Evolutionary conservation across 2,113 vertebrate genomes (phyloP).

Genomic region (Ornithorhynchus anatinus): DNA sequence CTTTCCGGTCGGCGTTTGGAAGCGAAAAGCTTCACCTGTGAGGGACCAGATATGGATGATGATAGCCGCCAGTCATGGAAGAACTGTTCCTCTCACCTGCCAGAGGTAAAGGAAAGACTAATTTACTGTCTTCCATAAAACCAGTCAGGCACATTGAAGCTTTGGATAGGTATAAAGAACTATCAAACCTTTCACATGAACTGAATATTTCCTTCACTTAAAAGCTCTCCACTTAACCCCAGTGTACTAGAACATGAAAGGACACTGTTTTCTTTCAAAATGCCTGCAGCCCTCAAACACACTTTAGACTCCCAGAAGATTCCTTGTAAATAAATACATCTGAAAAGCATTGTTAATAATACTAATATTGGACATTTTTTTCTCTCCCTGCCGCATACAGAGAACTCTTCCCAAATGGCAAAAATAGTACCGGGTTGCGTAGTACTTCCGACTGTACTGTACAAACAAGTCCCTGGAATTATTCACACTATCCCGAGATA

Average conservation of each 20-base stretch:
- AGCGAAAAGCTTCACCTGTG: constrained; percentile 69
- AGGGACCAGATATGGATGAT: constrained; percentile 44
- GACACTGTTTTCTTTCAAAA: constrained; percentile 20
- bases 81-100: constrained; percentile 75
- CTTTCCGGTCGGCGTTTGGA: constrained; percentile 67
- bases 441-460: not conserved
- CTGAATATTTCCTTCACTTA: constrained; percentile 51
- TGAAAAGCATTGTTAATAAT: not conserved
- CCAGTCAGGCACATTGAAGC: constrained; percentile 59
- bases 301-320: constrained; percentile 1
- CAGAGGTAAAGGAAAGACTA: constrained; percentile 66
- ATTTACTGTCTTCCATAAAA: constrained; percentile 69
- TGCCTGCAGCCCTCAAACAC: not conserved
- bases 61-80: constrained; percentile 65
- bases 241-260: not conserved
- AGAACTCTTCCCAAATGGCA: constrained; percentile 12
- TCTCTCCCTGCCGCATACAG: not conserved
- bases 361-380: not conserved
- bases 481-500: constrained; percentile 30
- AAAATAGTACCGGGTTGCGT: not conserved
- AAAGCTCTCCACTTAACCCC: constrained; percentile 51
- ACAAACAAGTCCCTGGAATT: not conserved
- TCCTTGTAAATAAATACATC: constrained; percentile 19
- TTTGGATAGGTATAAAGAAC: constrained; percentile 54
- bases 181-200: constrained; percentile 32